Percentiles rank a stretch among this genome's conserved stretches.
phyloP scores from a whole-genome alignment of 2,797 vertebrate genomes.

The Lepus townsendii region DNA sequence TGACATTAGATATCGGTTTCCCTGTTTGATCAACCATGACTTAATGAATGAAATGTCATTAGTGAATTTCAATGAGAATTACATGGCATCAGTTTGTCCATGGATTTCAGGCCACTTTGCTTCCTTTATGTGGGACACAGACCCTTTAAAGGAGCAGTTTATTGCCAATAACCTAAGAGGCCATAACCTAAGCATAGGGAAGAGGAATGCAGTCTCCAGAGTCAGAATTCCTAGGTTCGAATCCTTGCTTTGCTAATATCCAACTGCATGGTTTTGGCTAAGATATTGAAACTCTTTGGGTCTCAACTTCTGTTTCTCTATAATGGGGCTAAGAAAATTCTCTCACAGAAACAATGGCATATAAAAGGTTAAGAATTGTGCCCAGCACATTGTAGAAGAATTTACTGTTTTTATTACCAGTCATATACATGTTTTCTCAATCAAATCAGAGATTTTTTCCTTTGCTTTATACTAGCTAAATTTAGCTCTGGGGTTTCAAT shows the following conservation, averaged over 20 bases:
- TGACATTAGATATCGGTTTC: constrained; percentile 39
- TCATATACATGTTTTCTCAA: neutral
- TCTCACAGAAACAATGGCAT: neutral
- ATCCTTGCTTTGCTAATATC: neutral
- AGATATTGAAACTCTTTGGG: neutral
- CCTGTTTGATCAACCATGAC: constrained; percentile 30
- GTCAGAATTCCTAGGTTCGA: neutral
- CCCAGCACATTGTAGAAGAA: neutral
- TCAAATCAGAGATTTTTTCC: neutral
- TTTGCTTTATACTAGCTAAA: neutral
- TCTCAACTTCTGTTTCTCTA: neutral
- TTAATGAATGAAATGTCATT: constrained; percentile 76
- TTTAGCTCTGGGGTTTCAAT: neutral
- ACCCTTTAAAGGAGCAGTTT: neutral
- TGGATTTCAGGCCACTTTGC: neutral
- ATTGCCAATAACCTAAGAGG: neutral
- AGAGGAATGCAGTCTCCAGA: neutral
- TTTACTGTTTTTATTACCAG: neutral
- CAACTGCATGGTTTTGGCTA: neutral
- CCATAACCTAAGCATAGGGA: neutral
- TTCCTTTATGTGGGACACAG: neutral
- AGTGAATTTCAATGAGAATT: constrained; percentile 70
- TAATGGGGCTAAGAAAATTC: neutral
- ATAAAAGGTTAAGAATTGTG: neutral
- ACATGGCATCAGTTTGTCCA: constrained; percentile 46